phyloP scores from a whole-genome alignment of 2,113 vertebrate species.

The Phoenicopterus ruber region DNA sequence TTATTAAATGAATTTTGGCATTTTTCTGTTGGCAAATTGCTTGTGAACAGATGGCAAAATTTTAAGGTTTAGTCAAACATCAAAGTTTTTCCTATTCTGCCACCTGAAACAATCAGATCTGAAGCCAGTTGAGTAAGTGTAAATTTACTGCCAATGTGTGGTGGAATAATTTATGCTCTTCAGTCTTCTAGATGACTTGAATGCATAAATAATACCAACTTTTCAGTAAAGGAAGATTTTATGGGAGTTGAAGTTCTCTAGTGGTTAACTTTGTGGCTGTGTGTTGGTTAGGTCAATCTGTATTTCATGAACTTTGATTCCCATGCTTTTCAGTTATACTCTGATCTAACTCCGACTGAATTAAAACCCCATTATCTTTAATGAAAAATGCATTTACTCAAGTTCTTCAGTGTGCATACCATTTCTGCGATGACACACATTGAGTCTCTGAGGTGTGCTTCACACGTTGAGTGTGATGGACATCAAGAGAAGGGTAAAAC shows the following conservation, averaged over 20 bases:
- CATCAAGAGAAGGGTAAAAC: neutral
- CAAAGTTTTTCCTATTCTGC: neutral
- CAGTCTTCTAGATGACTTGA: neutral
- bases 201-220: neutral
- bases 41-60: slow-evolving; percentile 27
- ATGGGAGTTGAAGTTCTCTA: neutral
- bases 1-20: neutral
- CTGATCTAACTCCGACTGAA: neutral
- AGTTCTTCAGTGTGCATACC: neutral
- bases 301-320: neutral
- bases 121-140: neutral
- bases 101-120: slow-evolving; percentile 19
- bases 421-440: neutral
- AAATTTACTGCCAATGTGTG: neutral
- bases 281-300: neutral
- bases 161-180: neutral
- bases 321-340: neutral
- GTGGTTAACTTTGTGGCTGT: neutral
- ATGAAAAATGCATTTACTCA: neutral
- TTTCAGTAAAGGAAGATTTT: neutral
- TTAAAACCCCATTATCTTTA: neutral
- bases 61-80: slow-evolving; percentile 24
- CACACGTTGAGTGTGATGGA: neutral
- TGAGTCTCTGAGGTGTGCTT: neutral
- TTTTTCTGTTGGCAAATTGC: neutral